These are phyloP conservation scores for Eulemur albifrons DNA, from an alignment of 2,797 vertebrate genomes.

Conservation along the genomic window DNA sequence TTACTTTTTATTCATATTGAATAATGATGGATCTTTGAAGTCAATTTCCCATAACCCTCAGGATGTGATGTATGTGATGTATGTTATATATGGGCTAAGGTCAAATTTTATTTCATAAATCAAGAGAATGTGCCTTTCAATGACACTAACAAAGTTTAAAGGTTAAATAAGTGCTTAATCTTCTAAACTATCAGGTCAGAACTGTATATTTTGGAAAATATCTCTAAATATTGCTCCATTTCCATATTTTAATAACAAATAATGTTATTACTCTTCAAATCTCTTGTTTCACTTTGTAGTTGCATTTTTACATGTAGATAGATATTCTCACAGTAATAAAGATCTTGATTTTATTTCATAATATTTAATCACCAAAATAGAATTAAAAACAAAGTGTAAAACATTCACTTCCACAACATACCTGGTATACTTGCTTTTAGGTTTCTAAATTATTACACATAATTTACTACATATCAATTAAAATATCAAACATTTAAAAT, in stretches of 20 bases:
- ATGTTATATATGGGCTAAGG: not conserved
- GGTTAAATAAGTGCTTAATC: not conserved
- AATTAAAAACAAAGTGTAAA: not conserved
- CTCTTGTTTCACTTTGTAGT: not conserved
- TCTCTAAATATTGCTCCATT: not conserved
- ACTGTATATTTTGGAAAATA: not conserved
- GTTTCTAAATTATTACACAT: not conserved
- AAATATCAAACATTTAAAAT: not conserved
- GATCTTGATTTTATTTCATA: not conserved
- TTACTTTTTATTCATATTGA: not conserved
- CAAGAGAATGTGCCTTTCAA: not conserved
- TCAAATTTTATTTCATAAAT: slow-evolving; percentile 19
- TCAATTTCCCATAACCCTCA: not conserved
- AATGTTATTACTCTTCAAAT: not conserved
- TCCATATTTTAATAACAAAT: not conserved
- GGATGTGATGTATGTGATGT: not conserved
- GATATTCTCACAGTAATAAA: not conserved
- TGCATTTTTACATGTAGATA: not conserved
- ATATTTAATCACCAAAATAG: not conserved
- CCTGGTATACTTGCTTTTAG: not conserved
- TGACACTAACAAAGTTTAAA: not conserved
- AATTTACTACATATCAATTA: not conserved
- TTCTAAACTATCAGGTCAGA: not conserved
- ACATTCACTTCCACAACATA: not conserved
- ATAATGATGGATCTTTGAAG: not conserved